Evolutionary conservation across 2,888 invertebrate species (phyloP), one percentile per base, ranked within the genome.

Genomic region (Patella depressa): DNA sequence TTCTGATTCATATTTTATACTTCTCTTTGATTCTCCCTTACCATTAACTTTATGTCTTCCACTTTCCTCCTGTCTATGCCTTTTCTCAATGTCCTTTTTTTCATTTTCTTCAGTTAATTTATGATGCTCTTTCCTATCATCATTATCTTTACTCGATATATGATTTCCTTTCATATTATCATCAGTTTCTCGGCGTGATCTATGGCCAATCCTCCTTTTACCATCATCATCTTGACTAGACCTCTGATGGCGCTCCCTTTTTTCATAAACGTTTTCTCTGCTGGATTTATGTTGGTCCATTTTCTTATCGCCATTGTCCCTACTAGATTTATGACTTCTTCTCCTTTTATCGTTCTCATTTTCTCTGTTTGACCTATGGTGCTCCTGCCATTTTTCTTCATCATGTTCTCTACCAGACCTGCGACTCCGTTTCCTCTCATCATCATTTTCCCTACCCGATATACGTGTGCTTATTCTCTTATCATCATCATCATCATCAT

Each of bases 251-350:
- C 24, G 69, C 69, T 57, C 53, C 19, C 19, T 59, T 55, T 34
- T 29, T 15, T 53, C 53, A 53, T 57, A 59, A 29, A 17, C 54
- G 73, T 54, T 55, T 69, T 69, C 54, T 69, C 24, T 24, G 19
- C 14, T 65, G 24, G 19, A 24, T 65, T 24, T n/a, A 65, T 65
- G 24, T 24, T 24, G 65, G 9, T 82, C 80, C 17, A 76, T 76
- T 45, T 69, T 72, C 34, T 74, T 73, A 15, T 17, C 73, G n/a
- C 69, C 77, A 54, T 71, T 57, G n/a, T 74, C 77, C 17, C 80
- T 81, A 19, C 83, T 82, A 72, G 79, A 81, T 79, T 83, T 78
- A 70, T 80, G 79, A 76, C 79, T 81, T 34, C 83, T 70, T 76
- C 83, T 79, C 71, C 76, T 78, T 53, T 80, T 73, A 73, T 83